phyloP scores from a whole-genome alignment of 2,797 vertebrate genomes.

The Cercopithecus diana region DNA sequence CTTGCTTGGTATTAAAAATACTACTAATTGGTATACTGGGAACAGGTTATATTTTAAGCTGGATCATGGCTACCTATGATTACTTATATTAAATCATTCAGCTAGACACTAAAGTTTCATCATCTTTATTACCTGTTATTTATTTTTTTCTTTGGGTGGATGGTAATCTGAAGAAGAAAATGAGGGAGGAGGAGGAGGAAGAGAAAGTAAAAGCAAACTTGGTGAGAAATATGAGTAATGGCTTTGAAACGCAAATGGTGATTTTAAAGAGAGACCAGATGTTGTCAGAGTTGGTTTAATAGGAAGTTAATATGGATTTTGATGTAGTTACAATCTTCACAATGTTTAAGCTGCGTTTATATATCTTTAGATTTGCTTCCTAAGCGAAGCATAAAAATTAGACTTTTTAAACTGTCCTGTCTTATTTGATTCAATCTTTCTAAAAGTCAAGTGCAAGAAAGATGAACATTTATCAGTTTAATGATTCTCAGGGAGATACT shows the following conservation, averaged over 20 bases:
- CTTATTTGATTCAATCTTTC: constrained; percentile 13
- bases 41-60: neutral
- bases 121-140: neutral
- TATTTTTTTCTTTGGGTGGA: neutral
- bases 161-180: neutral
- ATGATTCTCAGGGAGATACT: neutral
- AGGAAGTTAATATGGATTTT: neutral
- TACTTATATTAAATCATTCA: neutral
- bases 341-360: neutral
- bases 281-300: neutral
- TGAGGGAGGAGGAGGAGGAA: neutral
- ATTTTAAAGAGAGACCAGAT: neutral
- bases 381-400: neutral
- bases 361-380: neutral
- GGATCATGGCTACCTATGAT: neutral
- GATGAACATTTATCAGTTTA: constrained; percentile 6
- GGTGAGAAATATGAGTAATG: neutral
- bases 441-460: neutral
- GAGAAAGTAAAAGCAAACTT: neutral
- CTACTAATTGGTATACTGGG: neutral
- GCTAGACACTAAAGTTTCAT: neutral
- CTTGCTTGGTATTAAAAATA: neutral
- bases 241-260: neutral
- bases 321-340: neutral
- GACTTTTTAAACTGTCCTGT: neutral